Evolutionary conservation across 2,113 vertebrate genomes (phyloP).

Genomic region (Alces alces): DNA sequence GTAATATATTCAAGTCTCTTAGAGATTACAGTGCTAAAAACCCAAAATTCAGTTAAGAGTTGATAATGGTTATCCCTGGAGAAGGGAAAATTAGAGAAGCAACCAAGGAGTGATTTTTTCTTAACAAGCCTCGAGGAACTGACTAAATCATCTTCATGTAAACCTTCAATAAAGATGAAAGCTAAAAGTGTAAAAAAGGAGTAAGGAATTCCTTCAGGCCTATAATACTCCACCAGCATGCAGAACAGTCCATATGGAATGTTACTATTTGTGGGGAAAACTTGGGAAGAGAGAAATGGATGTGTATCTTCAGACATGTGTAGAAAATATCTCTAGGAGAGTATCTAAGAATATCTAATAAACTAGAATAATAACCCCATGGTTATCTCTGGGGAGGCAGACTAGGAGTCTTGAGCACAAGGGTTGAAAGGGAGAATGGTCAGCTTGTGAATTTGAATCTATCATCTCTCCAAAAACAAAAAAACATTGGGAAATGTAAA

Average conservation of each 20-base stretch:
- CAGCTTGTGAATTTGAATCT: neutral
- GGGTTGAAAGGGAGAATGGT: neutral
- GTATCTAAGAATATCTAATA: neutral
- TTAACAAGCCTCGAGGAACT: neutral
- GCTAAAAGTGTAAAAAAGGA: neutral
- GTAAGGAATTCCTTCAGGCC: neutral
- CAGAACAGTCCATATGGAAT: accelerated
- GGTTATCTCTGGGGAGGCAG: neutral
- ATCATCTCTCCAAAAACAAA: neutral
- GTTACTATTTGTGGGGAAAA: neutral
- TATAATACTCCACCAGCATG: neutral
- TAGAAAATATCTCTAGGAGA: neutral
- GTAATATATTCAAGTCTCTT: neutral
- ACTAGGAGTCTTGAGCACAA: neutral
- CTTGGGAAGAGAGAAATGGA: no score
- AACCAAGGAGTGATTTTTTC: neutral
- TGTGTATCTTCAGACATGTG: no score
- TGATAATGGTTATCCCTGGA: neutral
- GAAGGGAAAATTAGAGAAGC: neutral
- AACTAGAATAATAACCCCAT: neutral
- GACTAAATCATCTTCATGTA: neutral
- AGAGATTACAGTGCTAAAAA: neutral
- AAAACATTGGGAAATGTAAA: neutral
- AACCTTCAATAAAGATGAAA: neutral
- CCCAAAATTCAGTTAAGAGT: neutral